A percentile compares a stretch with the other conserved stretches of the same genome.
Evolutionary conservation across 1,140 invertebrate genomes (phyloP).

Genomic region (Varroa destructor): DNA sequence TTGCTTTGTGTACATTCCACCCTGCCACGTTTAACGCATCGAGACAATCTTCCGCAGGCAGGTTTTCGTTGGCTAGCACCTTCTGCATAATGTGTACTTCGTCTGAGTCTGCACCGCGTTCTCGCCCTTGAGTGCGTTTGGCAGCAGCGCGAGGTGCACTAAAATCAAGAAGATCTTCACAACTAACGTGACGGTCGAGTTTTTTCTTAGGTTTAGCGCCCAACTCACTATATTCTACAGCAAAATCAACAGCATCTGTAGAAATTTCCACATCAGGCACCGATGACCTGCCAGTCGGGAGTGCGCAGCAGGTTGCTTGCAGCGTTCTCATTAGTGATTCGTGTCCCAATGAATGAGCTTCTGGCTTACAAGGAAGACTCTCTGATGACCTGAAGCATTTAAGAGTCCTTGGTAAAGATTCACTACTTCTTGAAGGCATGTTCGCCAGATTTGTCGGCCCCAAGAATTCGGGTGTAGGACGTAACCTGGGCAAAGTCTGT

Average conservation of each 20-base stretch:
- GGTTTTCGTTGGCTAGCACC: slow-evolving; percentile 68
- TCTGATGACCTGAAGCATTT: slow-evolving; percentile 11
- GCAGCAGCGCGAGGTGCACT: slow-evolving; percentile 63
- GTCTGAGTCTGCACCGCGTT: slow-evolving; percentile 67
- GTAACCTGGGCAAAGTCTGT: slow-evolving; percentile 30
- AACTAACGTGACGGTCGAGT: slow-evolving; percentile 61
- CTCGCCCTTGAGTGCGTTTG: slow-evolving; percentile 50
- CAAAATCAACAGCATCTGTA: too few species aligned
- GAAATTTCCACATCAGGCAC: neutral
- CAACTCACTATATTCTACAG: too few species aligned
- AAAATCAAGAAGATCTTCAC: slow-evolving; percentile 79
- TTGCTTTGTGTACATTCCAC: slow-evolving; percentile 76
- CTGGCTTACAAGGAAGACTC: slow-evolving; percentile 13
- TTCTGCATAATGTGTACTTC: slow-evolving; percentile 82
- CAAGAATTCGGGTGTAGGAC: neutral
- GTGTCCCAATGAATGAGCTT: neutral
- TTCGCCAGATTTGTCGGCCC: too few species aligned
- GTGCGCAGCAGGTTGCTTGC: slow-evolving; percentile 34
- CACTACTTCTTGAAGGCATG: slow-evolving; percentile 1
- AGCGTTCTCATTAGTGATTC: neutral
- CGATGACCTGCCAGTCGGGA: slow-evolving; percentile 27
- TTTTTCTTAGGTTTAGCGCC: slow-evolving; percentile 26
- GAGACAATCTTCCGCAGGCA: slow-evolving; percentile 61
- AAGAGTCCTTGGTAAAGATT: neutral
- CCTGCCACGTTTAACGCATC: slow-evolving; percentile 62